These are phyloP conservation scores for Heliornis fulica DNA, from an alignment of 2,113 vertebrate genomes.

Conservation along the genomic window DNA sequence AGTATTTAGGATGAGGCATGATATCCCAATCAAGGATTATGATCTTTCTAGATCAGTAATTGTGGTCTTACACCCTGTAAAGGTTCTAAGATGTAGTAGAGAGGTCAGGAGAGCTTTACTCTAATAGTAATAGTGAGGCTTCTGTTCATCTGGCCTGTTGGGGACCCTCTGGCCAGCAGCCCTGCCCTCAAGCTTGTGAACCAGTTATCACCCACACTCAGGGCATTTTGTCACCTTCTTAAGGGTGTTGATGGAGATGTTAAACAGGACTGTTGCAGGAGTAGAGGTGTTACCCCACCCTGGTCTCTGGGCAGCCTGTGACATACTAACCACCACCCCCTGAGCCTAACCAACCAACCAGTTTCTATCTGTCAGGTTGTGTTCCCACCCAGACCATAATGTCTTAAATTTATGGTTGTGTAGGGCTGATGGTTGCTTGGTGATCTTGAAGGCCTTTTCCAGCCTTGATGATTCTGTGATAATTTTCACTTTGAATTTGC, in stretches of 20 bases:
- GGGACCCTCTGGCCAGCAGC: not conserved
- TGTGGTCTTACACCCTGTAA: too few species aligned
- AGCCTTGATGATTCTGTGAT: too few species aligned
- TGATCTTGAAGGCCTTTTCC: too few species aligned
- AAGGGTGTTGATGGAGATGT: not conserved
- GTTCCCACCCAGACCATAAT: not conserved
- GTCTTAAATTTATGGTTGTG: not conserved
- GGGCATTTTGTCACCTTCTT: not conserved
- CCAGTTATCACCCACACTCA: accelerated
- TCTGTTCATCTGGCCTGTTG: accelerated
- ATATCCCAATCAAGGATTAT: not conserved
- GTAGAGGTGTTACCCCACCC: not conserved
- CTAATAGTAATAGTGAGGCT: too few species aligned
- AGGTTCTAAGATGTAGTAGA: not conserved
- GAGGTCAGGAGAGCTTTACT: not conserved
- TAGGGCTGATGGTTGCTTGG: too few species aligned
- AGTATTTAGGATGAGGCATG: not conserved
- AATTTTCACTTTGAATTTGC: not conserved
- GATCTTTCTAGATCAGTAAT: not conserved
- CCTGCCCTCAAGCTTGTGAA: not conserved
- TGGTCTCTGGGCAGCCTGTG: not conserved
- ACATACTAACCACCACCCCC: not conserved
- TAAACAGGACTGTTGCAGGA: not conserved
- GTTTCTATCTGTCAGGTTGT: not conserved
- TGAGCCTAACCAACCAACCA: not conserved